phyloP scores from a whole-genome alignment of 2,888 invertebrate genomes.

The Cephus pygmeus region DNA sequence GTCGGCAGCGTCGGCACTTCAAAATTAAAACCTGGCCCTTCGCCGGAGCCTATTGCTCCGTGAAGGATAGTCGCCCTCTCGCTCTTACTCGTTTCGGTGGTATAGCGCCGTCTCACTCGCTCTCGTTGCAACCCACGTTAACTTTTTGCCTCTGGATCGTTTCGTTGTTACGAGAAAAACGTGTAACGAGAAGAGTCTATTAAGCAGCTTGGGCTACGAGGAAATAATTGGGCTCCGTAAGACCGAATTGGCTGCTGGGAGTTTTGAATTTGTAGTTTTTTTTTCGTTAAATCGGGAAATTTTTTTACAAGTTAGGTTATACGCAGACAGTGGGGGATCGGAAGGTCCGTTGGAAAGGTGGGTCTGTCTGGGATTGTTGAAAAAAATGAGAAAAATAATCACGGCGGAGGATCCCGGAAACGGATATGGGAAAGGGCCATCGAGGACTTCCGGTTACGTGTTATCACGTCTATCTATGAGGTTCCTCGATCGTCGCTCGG shows the following conservation, averaged over 20 bases:
- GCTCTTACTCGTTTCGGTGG: not conserved
- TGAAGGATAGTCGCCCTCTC: not conserved
- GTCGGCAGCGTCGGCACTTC: slow-evolving; percentile 42
- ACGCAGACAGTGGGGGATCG: no score
- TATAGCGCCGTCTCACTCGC: not conserved
- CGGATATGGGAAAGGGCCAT: not conserved
- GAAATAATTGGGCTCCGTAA: not conserved
- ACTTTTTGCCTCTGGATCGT: not conserved
- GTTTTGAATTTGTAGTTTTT: not conserved
- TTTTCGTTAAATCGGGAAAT: no score
- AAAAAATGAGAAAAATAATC: not conserved
- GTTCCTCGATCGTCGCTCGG: not conserved
- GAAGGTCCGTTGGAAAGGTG: no score
- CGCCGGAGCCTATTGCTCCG: not conserved
- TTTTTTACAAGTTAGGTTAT: no score
- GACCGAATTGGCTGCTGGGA: not conserved
- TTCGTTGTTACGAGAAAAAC: not conserved
- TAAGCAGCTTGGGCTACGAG: not conserved
- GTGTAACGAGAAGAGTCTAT: not conserved
- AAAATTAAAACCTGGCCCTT: slow-evolving; percentile 44
- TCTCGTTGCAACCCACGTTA: not conserved
- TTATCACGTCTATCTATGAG: not conserved
- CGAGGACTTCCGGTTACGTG: not conserved
- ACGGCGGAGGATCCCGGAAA: not conserved
- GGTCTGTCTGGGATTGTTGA: not conserved